Base-by-base conservation (phyloP, 2,797 vertebrate genomes). In the Euphonia xanthogaster region DNA sequence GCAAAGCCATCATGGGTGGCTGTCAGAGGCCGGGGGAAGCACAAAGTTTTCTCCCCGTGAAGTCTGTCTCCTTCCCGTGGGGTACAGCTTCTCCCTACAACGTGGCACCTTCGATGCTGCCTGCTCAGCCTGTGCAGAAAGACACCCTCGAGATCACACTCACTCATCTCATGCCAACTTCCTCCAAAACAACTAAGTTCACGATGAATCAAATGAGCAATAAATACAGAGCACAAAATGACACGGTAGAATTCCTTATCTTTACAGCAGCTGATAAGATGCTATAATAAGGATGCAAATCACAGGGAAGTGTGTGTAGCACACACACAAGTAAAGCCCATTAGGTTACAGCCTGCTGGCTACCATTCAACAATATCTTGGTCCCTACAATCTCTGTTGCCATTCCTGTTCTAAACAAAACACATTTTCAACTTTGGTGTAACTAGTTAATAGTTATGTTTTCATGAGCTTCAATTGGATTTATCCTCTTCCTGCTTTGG, bases 231-330 rank as follows among this genome's bases (percentile, higher is more conserved):
- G 55, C 35, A 44, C 54, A 88, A 90, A 90, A 90, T 70, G 84
- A 73, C 5, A 7, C 39, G 37, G 60, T 62, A 93, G 73, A 94
- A 92, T 67, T 94, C 76, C 79, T 96, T 95, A 94, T 96, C 92
- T 95, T 93, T 92, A 77, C 47, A 85, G 27, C n/a, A 71, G 77
- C 71, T 79, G 86, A 93, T 94, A 96, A 95, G 86, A 83, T 11
- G 15, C 70, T 92, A 76, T 88, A 96, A 93, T 92, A 93, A 93
- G 70, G 68, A 88, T 57, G 58, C 23, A 91, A 93, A 92, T 83
- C 71, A 67, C 7, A 1, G 37, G 58, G 74, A 90, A 90, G 47
- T 53, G 89, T 88, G 65, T 33, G 39, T n/a, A 90, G 70, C 28
- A 79, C 19, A 35, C 47, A 44, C 67, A 82, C 24, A 74, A 87